Percentiles rank a stretch among this genome's conserved stretches.
These are phyloP conservation scores for Rhamphomyia laevipes DNA, from an alignment of 2,888 invertebrate genomes.

Conservation along the genomic window DNA sequence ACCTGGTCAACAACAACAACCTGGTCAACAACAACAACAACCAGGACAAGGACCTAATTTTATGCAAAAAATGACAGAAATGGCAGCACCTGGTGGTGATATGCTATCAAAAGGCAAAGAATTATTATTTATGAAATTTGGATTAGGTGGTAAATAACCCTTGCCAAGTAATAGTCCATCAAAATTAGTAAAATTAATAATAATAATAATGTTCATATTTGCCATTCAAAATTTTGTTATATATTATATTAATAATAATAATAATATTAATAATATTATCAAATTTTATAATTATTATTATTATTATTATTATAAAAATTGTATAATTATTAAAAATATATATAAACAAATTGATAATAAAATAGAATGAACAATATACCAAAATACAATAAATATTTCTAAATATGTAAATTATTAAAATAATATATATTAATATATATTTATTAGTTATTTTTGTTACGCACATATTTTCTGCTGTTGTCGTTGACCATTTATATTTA, in stretches of 20 bases:
- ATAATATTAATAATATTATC: conserved; percentile 15
- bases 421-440: background rate
- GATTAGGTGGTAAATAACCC: conserved; percentile 65
- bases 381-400: conserved; percentile 1
- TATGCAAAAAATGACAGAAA: conserved; percentile 82
- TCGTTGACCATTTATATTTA: conserved; percentile 35
- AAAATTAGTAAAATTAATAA: conserved; percentile 28
- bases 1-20: conserved; percentile 34
- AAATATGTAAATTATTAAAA: conserved; percentile 5
- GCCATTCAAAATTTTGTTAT: conserved; percentile 16
- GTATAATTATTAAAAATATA: background rate
- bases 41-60: conserved; percentile 60
- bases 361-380: background rate
- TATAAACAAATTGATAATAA: background rate
- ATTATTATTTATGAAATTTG: conserved; percentile 89
- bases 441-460: conserved; percentile 27
- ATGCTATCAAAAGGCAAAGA: conserved; percentile 88
- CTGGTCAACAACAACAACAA: conserved; percentile 33
- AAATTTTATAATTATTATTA: conserved; percentile 17
- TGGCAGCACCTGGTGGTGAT: conserved; percentile 72
- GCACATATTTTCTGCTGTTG: conserved; percentile 38
- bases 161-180: conserved; percentile 31
- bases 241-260: conserved; percentile 10
- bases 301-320: conserved; percentile 10
- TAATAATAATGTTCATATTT: conserved; percentile 20